Percentiles rank a stretch among this genome's conserved stretches.
Evolutionary conservation across 2,113 vertebrate species (phyloP).

Genomic region (Hippocampus zosterae): DNA sequence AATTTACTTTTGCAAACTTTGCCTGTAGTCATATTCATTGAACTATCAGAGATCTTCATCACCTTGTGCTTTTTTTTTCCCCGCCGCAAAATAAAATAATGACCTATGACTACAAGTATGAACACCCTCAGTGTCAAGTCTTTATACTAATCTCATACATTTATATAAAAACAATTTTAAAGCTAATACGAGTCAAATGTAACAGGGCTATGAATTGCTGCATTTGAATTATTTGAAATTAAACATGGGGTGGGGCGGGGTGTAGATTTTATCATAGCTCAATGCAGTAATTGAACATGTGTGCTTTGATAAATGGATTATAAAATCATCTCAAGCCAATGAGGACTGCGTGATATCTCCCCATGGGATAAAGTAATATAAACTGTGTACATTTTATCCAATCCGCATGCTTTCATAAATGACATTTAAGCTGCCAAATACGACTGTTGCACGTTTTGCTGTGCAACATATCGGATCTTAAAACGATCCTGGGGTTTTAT

Average conservation of each 20-base stretch:
- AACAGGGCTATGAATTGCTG: conserved; percentile 20
- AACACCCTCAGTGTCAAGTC: conserved; percentile 19
- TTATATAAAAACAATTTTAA: conserved; percentile 47
- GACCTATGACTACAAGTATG: no score
- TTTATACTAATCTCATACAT: conserved; percentile 54
- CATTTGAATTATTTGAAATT: background rate
- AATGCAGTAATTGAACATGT: background rate
- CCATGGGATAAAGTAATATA: no score
- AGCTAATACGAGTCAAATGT: conserved; percentile 47
- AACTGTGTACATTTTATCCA: no score
- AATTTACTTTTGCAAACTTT: background rate
- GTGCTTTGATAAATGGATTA: background rate
- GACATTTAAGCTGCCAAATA: no score
- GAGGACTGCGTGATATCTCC: no score
- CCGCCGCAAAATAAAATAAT: no score
- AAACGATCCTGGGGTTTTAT: no score
- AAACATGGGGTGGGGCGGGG: no score
- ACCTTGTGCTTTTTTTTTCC: no score
- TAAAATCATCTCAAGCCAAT: background rate
- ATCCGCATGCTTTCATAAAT: no score
- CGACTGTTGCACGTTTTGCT: no score
- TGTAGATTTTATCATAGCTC: background rate
- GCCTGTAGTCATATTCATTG: background rate
- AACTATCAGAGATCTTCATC: background rate
- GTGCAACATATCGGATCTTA: no score